A percentile compares a stretch with the other conserved stretches of the same genome.
Conservation (phyloP, 2,113 vertebrate species). For the Lipophrys pholis region DNA sequence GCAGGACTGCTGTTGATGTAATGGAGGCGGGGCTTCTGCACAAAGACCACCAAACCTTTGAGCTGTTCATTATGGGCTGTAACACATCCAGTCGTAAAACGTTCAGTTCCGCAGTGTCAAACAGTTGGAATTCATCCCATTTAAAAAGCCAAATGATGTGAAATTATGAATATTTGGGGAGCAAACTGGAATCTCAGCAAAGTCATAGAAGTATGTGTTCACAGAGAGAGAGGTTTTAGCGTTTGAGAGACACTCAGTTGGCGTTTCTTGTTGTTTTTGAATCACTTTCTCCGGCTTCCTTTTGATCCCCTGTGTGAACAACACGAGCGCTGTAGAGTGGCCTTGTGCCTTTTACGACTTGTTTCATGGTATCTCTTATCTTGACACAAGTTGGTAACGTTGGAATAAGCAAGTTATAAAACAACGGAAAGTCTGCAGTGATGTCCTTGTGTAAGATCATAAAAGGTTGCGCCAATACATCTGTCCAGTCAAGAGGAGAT, state of each 20-base stretch:
- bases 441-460: not conserved
- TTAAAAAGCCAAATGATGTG: too few relatives aligned
- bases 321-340: too few relatives aligned
- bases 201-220: too few relatives aligned
- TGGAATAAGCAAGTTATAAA: slow-evolving; percentile 22
- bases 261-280: too few relatives aligned
- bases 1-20: not conserved
- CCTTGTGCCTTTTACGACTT: slow-evolving; percentile 20
- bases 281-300: too few relatives aligned
- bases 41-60: slow-evolving; percentile 35
- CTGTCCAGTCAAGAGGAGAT: not conserved
- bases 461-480: not conserved
- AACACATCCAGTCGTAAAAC: slow-evolving; percentile 12
- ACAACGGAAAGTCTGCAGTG: not conserved
- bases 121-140: too few relatives aligned
- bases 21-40: not conserved
- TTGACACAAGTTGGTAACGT: not conserved
- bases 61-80: slow-evolving; percentile 4
- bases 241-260: too few relatives aligned
- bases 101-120: too few relatives aligned
- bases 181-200: too few relatives aligned
- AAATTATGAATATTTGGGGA: too few relatives aligned
- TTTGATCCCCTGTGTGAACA: too few relatives aligned
- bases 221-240: too few relatives aligned
- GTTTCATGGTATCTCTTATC: slow-evolving; percentile 26